Percentiles rank a stretch among this genome's conserved stretches.
phyloP scores from a whole-genome alignment of 2,888 invertebrate species.

The Pseudolycoriella hygida region DNA sequence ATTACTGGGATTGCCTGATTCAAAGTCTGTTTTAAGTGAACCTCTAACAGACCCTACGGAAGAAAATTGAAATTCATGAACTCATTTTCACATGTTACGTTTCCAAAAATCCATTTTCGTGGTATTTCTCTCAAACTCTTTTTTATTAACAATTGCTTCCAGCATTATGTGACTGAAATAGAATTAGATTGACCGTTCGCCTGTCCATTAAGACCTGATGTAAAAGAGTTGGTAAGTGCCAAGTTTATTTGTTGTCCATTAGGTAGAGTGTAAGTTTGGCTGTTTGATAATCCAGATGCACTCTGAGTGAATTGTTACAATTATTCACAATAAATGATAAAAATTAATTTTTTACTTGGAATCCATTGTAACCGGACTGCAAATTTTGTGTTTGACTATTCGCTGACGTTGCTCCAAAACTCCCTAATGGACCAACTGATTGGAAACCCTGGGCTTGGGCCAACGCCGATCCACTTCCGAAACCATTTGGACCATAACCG shows the following conservation, averaged over 20 bases:
- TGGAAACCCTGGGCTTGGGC: conserved; percentile 26
- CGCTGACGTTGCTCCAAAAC: conserved; percentile 26
- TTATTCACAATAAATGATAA: no score
- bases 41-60: no score
- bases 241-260: conserved; percentile 28
- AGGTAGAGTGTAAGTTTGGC: conserved; percentile 25
- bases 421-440: conserved; percentile 18
- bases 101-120: no score
- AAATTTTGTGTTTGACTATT: conserved; percentile 24
- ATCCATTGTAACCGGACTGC: conserved; percentile 16
- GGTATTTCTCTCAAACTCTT: no score
- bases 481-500: conserved; percentile 15
- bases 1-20: no score
- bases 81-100: no score
- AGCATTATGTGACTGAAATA: no score
- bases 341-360: conserved; percentile 11
- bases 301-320: no score
- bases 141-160: no score
- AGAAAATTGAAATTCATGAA: no score
- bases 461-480: conserved; percentile 18
- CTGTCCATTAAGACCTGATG: conserved; percentile 16
- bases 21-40: no score
- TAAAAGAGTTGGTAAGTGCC: conserved; percentile 23
- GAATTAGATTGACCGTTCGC: no score
- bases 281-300: conserved; percentile 23